phyloP scores from a whole-genome alignment of 2,797 vertebrate genomes.

The Brachymystax lenok region DNA sequence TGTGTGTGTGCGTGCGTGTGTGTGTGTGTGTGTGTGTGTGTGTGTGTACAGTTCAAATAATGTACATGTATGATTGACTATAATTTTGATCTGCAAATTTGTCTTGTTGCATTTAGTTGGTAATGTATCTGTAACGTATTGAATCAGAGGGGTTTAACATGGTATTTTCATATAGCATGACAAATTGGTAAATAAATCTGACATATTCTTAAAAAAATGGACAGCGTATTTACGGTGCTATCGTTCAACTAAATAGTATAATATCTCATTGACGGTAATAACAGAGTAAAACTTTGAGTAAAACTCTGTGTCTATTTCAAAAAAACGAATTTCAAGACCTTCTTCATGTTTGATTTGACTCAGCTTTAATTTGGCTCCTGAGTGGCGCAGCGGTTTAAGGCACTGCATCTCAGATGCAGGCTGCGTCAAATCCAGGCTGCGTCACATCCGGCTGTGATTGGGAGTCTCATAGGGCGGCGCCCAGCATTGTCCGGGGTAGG shows the following conservation, averaged over 20 bases:
- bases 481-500: too few species aligned
- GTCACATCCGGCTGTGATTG: too few species aligned
- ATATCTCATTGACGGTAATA: not conserved
- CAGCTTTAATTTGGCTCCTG: not conserved
- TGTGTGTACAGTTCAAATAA: slow-evolving; percentile 11
- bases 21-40: slow-evolving; percentile 30
- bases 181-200: not conserved
- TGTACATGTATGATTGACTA: slow-evolving; percentile 14
- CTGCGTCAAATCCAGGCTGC: too few species aligned
- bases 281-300: not conserved
- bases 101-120: slow-evolving; percentile 32
- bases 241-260: slow-evolving; percentile 6
- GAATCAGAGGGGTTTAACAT: not conserved
- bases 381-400: not conserved
- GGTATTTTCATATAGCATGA: slow-evolving; percentile 14
- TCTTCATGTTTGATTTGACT: slow-evolving; percentile 10
- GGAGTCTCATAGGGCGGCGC: too few species aligned
- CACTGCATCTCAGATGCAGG: too few species aligned
- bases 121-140: slow-evolving; percentile 10
- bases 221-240: not conserved
- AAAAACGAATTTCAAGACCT: not conserved
- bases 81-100: slow-evolving; percentile 3
- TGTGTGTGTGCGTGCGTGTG: slow-evolving; percentile 31
- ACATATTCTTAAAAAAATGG: not conserved
- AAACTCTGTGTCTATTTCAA: not conserved